A percentile compares a stretch with the other conserved stretches of the same genome.
These are phyloP conservation scores for Lasioglossum baleicum DNA, from an alignment of 1,140 invertebrate species.

Conservation along the genomic window DNA sequence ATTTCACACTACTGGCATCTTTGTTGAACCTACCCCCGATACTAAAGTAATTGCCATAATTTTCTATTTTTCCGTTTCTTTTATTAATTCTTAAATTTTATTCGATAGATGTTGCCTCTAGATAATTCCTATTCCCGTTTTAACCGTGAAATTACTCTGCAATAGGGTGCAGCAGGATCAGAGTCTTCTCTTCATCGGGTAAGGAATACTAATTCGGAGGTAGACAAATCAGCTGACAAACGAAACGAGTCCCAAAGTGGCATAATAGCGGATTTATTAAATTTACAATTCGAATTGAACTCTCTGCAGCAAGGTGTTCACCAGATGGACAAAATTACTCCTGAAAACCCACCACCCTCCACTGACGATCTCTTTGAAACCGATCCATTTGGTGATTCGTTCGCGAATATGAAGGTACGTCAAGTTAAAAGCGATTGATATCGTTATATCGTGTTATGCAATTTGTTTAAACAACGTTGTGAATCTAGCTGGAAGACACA, in stretches of 20 bases:
- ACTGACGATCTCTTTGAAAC: slow-evolving; percentile 81
- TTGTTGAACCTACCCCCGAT: slow-evolving; percentile 75
- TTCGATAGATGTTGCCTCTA: no score
- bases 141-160: no score
- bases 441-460: not conserved
- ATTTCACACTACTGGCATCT: slow-evolving; percentile 73
- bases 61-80: no score
- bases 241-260: slow-evolving; percentile 74
- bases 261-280: slow-evolving; percentile 91
- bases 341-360: slow-evolving; percentile 83
- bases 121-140: no score
- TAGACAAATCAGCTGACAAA: slow-evolving; percentile 70
- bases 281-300: slow-evolving; percentile 95
- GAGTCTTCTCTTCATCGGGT: slow-evolving; percentile 72
- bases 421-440: no score
- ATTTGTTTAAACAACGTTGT: not conserved
- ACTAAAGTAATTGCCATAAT: slow-evolving; percentile 78
- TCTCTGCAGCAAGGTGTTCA: slow-evolving; percentile 93
- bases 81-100: no score
- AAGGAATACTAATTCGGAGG: slow-evolving; percentile 66
- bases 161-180: slow-evolving; percentile 76
- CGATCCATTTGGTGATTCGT: slow-evolving; percentile 91
- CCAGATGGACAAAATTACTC: slow-evolving; percentile 92
- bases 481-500: slow-evolving; percentile 73
- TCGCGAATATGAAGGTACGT: slow-evolving; percentile 84